These are phyloP conservation scores for Rattus norvegicus DNA, from an alignment of 2,113 vertebrate species.

Conservation along the genomic window DNA sequence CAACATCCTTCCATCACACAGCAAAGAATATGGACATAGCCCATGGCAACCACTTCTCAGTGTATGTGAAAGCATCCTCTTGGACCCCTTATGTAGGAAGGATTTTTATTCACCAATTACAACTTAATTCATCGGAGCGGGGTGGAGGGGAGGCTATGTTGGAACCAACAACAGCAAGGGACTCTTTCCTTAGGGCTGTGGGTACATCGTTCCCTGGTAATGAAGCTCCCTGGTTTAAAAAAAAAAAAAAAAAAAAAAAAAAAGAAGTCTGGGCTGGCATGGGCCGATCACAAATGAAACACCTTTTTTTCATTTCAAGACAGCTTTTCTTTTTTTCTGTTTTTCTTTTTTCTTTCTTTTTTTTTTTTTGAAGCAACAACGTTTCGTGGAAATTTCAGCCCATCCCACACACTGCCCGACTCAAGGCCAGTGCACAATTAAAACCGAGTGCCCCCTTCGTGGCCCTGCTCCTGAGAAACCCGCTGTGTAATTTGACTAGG, in stretches of 20 bases:
- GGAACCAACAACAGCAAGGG: background rate
- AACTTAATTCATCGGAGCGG: background rate
- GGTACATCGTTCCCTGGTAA: background rate
- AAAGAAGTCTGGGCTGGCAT: background rate
- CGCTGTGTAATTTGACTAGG: slow-evolving; percentile 72
- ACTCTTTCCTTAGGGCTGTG: background rate
- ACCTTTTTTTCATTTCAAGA: background rate
- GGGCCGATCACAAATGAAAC: slow-evolving; percentile 45
- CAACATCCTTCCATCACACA: background rate
- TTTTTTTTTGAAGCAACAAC: background rate
- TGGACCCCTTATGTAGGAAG: too few relatives aligned
- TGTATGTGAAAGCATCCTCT: fast-evolving
- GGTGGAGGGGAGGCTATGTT: too few relatives aligned
- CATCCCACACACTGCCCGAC: slow-evolving; percentile 7
- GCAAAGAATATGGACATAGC: background rate
- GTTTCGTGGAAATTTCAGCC: slow-evolving; percentile 60
- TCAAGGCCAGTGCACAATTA: slow-evolving; percentile 77
- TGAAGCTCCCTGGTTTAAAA: background rate
- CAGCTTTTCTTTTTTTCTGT: background rate
- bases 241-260: background rate
- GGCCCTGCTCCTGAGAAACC: slow-evolving; percentile 50
- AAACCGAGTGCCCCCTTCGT: slow-evolving; percentile 68
- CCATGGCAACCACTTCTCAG: too few relatives aligned
- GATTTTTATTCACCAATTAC: background rate
- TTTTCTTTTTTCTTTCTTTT: too few relatives aligned